A percentile compares a stretch with the other conserved stretches of the same genome.
Conservation (phyloP, 2,797 vertebrate species). For the Petrocephalus schoutedeni region DNA sequence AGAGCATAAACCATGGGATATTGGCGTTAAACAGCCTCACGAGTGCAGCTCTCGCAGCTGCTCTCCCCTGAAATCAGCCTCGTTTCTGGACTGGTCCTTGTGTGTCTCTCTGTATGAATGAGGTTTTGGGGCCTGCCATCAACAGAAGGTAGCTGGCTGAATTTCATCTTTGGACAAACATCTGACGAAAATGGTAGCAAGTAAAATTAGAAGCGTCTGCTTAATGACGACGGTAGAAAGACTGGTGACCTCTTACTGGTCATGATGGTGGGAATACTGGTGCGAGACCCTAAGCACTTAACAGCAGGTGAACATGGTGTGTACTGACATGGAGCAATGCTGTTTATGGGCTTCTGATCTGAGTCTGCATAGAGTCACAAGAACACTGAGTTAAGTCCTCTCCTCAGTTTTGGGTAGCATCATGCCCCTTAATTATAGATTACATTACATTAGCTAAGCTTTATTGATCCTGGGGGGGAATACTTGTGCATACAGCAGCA, state of each 20-base stretch:
- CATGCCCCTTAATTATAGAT: background rate
- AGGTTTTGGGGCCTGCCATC: background rate
- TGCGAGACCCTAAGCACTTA: background rate
- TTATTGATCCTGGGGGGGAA: background rate
- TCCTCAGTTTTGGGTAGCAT: background rate
- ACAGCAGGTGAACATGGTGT: background rate
- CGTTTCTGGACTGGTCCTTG: background rate
- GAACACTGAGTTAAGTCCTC: background rate
- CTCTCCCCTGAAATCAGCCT: background rate
- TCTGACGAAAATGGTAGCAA: background rate
- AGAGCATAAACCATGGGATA: slow-evolving; percentile 26
- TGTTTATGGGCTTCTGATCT: background rate
- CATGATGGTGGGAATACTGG: background rate
- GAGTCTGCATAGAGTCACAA: background rate
- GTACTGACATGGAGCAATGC: background rate
- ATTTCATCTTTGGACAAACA: background rate
- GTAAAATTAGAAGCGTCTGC: background rate
- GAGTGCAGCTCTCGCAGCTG: slow-evolving; percentile 8
- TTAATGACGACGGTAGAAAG: background rate
- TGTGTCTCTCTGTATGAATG: background rate
- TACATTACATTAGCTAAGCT: background rate
- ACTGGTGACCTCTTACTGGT: background rate
- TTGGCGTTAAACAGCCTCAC: slow-evolving; percentile 27
- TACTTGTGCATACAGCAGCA: background rate
- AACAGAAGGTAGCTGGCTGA: background rate